Percentiles rank a stretch among this genome's conserved stretches.
Conservation (phyloP, 2,797 vertebrate genomes). For the Chrysolophus pictus region DNA sequence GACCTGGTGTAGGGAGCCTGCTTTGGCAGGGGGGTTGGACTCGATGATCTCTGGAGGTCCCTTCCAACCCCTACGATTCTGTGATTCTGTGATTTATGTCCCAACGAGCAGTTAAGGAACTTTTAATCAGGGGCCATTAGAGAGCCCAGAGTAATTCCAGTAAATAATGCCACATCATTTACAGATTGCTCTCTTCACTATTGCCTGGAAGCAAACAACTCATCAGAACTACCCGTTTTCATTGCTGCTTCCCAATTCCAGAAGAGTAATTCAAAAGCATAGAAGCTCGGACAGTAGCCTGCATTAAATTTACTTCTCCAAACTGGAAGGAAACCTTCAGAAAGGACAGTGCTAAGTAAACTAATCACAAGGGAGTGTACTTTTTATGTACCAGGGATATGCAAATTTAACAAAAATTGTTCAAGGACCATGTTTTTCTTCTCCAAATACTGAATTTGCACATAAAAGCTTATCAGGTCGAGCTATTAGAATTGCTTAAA, state of each 20-base stretch:
- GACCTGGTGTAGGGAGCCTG: too few relatives aligned
- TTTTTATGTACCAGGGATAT: not conserved
- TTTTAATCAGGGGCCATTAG: rapidly evolving
- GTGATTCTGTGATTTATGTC: too few relatives aligned
- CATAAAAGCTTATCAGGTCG: not conserved
- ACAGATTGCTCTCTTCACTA: not conserved
- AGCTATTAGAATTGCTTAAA: not conserved
- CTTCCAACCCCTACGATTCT: too few relatives aligned
- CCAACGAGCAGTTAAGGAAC: not conserved
- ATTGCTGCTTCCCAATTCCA: not conserved
- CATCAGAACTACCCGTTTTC: not conserved
- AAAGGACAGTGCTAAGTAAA: not conserved
- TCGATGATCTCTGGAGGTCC: too few relatives aligned
- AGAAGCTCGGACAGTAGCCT: not conserved
- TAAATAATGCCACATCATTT: not conserved
- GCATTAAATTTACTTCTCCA: not conserved
- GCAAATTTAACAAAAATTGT: not conserved
- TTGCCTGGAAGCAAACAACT: not conserved
- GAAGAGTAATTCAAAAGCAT: not conserved
- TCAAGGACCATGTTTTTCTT: not conserved
- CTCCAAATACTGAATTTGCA: not conserved
- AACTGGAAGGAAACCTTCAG: not conserved
- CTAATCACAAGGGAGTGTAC: not conserved
- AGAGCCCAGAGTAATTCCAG: not conserved
- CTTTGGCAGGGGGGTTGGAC: too few relatives aligned